Percentiles rank a stretch among this genome's conserved stretches.
Conservation (phyloP, 2,888 invertebrate species). For the Papilio demoleus region DNA sequence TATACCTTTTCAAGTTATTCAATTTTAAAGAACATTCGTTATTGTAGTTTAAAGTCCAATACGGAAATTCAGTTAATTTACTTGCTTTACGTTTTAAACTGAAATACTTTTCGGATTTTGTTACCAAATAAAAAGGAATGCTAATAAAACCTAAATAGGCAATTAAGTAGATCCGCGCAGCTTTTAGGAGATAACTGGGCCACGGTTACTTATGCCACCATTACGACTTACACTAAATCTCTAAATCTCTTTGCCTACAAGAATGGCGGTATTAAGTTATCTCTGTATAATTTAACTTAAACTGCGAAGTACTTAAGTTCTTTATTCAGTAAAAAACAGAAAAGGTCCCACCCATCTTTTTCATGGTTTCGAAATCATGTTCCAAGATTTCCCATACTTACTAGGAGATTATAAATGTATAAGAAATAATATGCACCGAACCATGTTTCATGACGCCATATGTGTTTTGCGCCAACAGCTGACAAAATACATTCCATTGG, state of each 20-base stretch:
- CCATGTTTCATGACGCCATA: neutral
- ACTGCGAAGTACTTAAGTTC: too few relatives aligned
- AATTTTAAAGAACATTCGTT: too few relatives aligned
- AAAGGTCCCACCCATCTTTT: too few relatives aligned
- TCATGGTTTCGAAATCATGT: too few relatives aligned
- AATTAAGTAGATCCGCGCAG: constrained; percentile 29
- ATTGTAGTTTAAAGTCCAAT: too few relatives aligned
- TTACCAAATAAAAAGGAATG: constrained; percentile 14
- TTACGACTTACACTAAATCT: constrained; percentile 13
- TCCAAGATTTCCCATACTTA: constrained; percentile 14
- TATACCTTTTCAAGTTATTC: too few relatives aligned
- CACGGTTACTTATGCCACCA: constrained; percentile 30
- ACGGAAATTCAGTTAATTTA: neutral
- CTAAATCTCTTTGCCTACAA: neutral
- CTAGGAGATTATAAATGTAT: constrained; percentile 19
- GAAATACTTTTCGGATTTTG: constrained; percentile 3
- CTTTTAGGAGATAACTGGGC: constrained; percentile 27
- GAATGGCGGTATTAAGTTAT: neutral
- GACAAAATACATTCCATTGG: neutral
- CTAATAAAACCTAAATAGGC: constrained; percentile 26
- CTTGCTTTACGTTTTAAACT: neutral
- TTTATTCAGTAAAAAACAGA: neutral
- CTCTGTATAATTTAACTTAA: neutral
- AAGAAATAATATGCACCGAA: neutral
- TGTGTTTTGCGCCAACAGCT: neutral